Evolutionary conservation across 2,888 invertebrate genomes (phyloP).

Genomic region (Melanargia galathea): DNA sequence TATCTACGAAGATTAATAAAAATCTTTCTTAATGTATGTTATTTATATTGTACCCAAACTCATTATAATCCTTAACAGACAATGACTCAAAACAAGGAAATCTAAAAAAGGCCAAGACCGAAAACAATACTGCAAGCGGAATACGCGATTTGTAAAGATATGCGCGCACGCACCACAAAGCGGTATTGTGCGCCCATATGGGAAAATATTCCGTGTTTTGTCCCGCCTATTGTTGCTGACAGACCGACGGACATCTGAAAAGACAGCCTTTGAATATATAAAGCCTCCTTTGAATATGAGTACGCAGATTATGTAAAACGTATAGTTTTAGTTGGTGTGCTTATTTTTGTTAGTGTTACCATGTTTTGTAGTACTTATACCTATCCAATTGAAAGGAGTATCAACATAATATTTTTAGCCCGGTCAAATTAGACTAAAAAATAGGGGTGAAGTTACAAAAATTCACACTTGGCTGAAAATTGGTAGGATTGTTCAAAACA

Average conservation of each 20-base stretch:
- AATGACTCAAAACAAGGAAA: slow-evolving; percentile 37
- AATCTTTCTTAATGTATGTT: too few relatives aligned
- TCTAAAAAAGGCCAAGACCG: slow-evolving; percentile 43
- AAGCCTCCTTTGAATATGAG: slow-evolving; percentile 54
- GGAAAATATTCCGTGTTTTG: slow-evolving; percentile 79
- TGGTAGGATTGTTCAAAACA: too few relatives aligned
- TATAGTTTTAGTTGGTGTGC: slow-evolving; percentile 15
- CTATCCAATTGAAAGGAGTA: slow-evolving; percentile 32
- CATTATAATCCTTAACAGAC: slow-evolving; percentile 25
- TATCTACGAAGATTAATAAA: too few relatives aligned
- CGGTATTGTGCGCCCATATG: slow-evolving; percentile 74
- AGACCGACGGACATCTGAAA: slow-evolving; percentile 79
- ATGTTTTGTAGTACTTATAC: slow-evolving; percentile 45
- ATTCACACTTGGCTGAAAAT: too few relatives aligned
- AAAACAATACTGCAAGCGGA: slow-evolving; percentile 61
- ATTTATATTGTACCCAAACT: neutral
- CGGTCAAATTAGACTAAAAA: too few relatives aligned
- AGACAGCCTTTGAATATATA: slow-evolving; percentile 75
- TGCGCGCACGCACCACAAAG: slow-evolving; percentile 61
- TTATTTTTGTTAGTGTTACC: slow-evolving; percentile 23
- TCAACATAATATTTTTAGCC: neutral
- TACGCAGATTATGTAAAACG: slow-evolving; percentile 55
- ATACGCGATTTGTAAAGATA: slow-evolving; percentile 57
- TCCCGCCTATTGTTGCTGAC: slow-evolving; percentile 74
- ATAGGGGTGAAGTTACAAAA: too few relatives aligned